Evolutionary conservation across 2,797 vertebrate genomes (phyloP), one percentile per base, ranked within the genome.

Genomic region (Hapalemur alaotrensis): DNA sequence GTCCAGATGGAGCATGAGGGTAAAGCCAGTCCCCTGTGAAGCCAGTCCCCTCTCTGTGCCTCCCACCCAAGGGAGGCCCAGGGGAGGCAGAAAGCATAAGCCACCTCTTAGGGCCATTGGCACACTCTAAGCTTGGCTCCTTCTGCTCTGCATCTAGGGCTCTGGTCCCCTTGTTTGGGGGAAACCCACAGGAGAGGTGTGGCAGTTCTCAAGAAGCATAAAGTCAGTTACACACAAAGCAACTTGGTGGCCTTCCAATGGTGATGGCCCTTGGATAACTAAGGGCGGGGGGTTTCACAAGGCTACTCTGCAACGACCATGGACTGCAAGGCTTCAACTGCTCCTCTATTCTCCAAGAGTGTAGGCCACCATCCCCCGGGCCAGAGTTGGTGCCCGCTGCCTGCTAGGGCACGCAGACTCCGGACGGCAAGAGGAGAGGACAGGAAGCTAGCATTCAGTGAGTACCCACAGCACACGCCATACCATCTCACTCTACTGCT

Each of bases 401-500:
- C 67, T 10, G 0, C 20, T 46, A 50, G 63, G 72, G 30, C 46
- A 76, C 0, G 0, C 43, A 65, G 79, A 22, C 61, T 54, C 35
- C 43, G n/a, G 59, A 48, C 7, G 0, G 11, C 32, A 14, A 23
- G 20, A 15, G 25, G 38, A 57, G 23, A 65, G 61, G 28, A 72
- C 41, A n/a, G 67, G 48, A 52, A 81, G 57, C 15, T 10, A 22
- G 38, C 22, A 1, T 12, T 25, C 81, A 10, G 25, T 11, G 70
- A 67, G 28, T 25, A 4, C n/a, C 38, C n/a, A n/a, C 63, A 67
- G 69, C 38, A 61, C 10, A 30, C 14, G 23, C 54, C 28, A 28
- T 25, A 23, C 54, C 57, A 59, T 59, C 57, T 57, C 54, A 57
- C 54, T 57, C 54, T 54, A 57, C 54, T 12, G 57, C 57, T 20